phyloP scores from a whole-genome alignment of 2,797 vertebrate genomes.

The Poecilia wingei region DNA sequence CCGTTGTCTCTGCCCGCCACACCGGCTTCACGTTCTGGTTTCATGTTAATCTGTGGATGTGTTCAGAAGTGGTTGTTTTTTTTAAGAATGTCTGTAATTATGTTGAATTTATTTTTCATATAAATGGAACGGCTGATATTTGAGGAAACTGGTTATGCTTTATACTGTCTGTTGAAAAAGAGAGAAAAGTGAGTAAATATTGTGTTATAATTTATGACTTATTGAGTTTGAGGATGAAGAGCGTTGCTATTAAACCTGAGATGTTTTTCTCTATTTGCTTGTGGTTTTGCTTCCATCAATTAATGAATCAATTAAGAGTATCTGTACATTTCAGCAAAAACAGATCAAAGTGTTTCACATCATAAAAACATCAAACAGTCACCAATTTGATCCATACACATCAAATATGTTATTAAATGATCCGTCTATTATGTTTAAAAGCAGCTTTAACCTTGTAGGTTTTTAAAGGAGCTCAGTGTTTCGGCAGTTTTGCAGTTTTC shows the following conservation, averaged over 20 bases:
- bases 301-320: too few relatives aligned
- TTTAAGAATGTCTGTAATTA: slow-evolving; percentile 64
- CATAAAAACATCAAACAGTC: too few relatives aligned
- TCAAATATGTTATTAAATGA: too few relatives aligned
- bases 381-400: too few relatives aligned
- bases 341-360: not conserved
- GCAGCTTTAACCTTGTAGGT: too few relatives aligned
- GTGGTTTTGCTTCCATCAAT: slow-evolving; percentile 2
- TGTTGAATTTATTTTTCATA: slow-evolving; percentile 44
- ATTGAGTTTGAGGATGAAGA: slow-evolving; percentile 73
- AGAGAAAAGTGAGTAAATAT: slow-evolving; percentile 68
- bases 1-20: slow-evolving; percentile 1
- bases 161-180: slow-evolving; percentile 60
- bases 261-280: slow-evolving; percentile 71
- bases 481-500: too few relatives aligned
- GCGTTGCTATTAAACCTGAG: slow-evolving; percentile 77
- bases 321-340: not conserved
- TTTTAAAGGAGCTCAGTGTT: too few relatives aligned
- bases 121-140: slow-evolving; percentile 30
- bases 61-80: slow-evolving; percentile 18
- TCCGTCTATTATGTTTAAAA: too few relatives aligned
- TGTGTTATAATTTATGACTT: slow-evolving; percentile 79
- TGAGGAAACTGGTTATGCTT: slow-evolving; percentile 45
- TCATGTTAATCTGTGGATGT: slow-evolving; percentile 2
- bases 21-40: slow-evolving; percentile 42